Evolutionary conservation across 2,888 invertebrate genomes (phyloP).

Genomic region (Odontocolon sp.): DNA sequence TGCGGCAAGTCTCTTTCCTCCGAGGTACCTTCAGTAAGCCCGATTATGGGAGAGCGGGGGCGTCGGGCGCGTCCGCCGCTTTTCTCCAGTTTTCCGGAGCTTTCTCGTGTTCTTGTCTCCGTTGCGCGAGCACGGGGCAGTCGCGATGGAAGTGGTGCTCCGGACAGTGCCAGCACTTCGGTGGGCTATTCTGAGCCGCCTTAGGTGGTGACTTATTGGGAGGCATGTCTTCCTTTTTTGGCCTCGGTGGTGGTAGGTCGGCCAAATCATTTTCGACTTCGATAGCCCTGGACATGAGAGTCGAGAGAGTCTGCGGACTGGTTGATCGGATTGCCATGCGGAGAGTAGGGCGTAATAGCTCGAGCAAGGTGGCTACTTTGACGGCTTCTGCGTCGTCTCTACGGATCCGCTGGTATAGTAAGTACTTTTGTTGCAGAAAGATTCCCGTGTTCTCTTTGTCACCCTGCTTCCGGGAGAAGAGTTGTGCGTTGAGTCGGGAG

Average conservation of each 20-base stretch:
- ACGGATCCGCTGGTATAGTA: neutral
- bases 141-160: slow-evolving; percentile 23
- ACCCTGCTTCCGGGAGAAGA: neutral
- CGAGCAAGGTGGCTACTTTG: neutral
- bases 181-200: neutral
- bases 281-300: neutral
- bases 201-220: neutral
- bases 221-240: neutral
- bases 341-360: neutral
- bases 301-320: neutral
- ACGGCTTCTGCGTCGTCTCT: neutral
- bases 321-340: neutral
- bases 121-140: neutral
- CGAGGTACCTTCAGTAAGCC: neutral
- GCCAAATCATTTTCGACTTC: neutral
- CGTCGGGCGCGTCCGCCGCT: slow-evolving; percentile 7
- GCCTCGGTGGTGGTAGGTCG: neutral
- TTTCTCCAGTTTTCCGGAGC: slow-evolving; percentile 9
- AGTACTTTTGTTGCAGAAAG: neutral
- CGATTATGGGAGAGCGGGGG: slow-evolving; percentile 14
- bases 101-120: neutral
- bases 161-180: slow-evolving; percentile 31
- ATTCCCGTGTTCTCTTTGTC: neutral
- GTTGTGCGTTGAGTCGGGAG: neutral
- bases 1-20: neutral